These are phyloP conservation scores for Scomber scombrus DNA, from an alignment of 2,113 vertebrate genomes.

Conservation along the genomic window DNA sequence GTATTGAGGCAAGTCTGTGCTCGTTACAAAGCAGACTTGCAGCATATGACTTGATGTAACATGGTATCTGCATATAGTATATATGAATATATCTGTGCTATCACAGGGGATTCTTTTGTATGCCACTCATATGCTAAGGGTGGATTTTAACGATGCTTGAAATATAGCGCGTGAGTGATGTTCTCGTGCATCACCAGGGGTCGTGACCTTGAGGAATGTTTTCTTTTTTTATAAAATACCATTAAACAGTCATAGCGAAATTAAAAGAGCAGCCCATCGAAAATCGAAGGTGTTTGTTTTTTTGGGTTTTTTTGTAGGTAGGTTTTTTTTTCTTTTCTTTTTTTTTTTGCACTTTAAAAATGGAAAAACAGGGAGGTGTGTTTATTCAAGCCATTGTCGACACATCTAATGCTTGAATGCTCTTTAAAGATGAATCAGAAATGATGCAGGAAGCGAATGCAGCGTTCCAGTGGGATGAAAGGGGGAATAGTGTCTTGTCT, in stretches of 20 bases:
- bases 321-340: neutral
- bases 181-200: conserved; percentile 49
- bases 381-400: conserved; percentile 34
- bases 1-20: conserved; percentile 57
- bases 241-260: conserved; percentile 83
- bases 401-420: conserved; percentile 32
- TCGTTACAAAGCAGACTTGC: conserved; percentile 42
- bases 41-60: conserved; percentile 64
- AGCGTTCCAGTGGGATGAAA: neutral
- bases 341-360: conserved; percentile 61
- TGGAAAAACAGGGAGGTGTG: conserved; percentile 59
- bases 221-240: conserved; percentile 80
- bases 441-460: conserved; percentile 6
- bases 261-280: conserved; percentile 22
- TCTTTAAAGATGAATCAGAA: conserved; percentile 14
- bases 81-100: conserved; percentile 64
- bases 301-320: too few relatives aligned
- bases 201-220: conserved; percentile 48
- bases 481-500: conserved; percentile 12
- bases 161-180: conserved; percentile 50
- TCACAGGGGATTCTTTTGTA: conserved; percentile 69
- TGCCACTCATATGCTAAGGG: conserved; percentile 59
- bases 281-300: neutral
- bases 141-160: conserved; percentile 70
- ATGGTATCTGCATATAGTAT: conserved; percentile 64